phyloP scores from a whole-genome alignment of 2,888 invertebrate species.

The Heteromurus nitidus region DNA sequence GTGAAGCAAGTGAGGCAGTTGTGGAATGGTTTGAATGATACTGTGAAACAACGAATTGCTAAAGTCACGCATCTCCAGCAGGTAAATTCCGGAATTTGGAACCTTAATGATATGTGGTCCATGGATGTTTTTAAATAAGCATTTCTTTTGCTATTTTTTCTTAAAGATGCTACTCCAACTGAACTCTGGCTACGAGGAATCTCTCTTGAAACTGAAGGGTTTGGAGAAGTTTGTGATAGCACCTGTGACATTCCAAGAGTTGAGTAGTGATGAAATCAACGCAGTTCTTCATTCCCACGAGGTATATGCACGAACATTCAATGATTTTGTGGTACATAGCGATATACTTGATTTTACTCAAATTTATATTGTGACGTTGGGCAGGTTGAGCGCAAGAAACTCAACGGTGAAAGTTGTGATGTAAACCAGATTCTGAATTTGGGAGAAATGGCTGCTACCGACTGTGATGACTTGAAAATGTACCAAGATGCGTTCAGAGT shows the following conservation, averaged over 20 bases:
- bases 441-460: conserved; percentile 79
- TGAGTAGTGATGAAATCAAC: conserved; percentile 79
- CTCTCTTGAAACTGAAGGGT: conserved; percentile 83
- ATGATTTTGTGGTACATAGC: neutral
- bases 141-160: neutral
- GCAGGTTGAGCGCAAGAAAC: conserved; percentile 81
- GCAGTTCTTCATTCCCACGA: conserved; percentile 84
- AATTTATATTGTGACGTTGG: neutral
- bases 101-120: no score
- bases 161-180: conserved; percentile 80
- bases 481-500: conserved; percentile 66
- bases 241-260: conserved; percentile 82
- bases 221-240: conserved; percentile 84
- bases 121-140: no score
- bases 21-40: conserved; percentile 82
- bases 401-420: conserved; percentile 86
- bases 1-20: conserved; percentile 81
- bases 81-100: no score
- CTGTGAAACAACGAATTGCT: conserved; percentile 81
- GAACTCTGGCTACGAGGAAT: conserved; percentile 84
- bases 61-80: conserved; percentile 83
- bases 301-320: conserved; percentile 65
- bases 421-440: conserved; percentile 87
- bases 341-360: neutral
- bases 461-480: conserved; percentile 72